These are phyloP conservation scores for Drosophila mimica DNA, from an alignment of 2,888 invertebrate species.

Conservation along the genomic window DNA sequence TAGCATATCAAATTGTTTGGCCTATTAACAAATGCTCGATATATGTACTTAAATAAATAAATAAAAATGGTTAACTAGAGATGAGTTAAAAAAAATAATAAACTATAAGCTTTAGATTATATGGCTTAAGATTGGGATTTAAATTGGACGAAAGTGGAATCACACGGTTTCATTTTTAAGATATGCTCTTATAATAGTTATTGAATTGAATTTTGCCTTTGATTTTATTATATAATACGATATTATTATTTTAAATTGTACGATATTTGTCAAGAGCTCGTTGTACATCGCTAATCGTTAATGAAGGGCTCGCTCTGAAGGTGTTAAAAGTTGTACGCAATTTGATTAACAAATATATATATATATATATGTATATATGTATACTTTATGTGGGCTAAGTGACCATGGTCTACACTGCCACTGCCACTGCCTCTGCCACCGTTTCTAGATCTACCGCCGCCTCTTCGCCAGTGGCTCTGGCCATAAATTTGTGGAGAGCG, in stretches of 20 bases:
- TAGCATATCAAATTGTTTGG: conserved; percentile 36
- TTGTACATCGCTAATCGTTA: conserved; percentile 44
- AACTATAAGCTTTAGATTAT: not conserved
- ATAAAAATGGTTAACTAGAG: conserved; percentile 9
- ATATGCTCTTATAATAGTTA: not conserved
- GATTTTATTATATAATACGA: not conserved
- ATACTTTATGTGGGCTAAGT: conserved; percentile 49
- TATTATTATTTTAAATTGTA: not conserved
- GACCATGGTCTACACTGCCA: conserved; percentile 51
- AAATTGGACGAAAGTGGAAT: not conserved
- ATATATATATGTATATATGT: not conserved
- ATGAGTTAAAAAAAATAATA: no score
- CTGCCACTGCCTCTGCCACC: conserved; percentile 16
- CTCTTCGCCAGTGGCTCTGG: conserved; percentile 14
- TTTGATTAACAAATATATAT: conserved; percentile 45
- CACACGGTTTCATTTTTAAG: not conserved
- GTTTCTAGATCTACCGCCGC: conserved; percentile 9
- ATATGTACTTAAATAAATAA: conserved; percentile 7
- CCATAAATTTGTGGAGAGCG: conserved; percentile 47
- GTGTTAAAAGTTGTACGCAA: conserved; percentile 54
- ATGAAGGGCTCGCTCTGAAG: conserved; percentile 61
- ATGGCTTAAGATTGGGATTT: not conserved
- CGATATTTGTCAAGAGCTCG: conserved; percentile 8
- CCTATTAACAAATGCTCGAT: conserved; percentile 27
- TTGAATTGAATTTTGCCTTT: not conserved